Evolutionary conservation across 1,140 invertebrate species (phyloP), one percentile per base, ranked within the genome.

Genomic region (Neodiprion lecontei): DNA sequence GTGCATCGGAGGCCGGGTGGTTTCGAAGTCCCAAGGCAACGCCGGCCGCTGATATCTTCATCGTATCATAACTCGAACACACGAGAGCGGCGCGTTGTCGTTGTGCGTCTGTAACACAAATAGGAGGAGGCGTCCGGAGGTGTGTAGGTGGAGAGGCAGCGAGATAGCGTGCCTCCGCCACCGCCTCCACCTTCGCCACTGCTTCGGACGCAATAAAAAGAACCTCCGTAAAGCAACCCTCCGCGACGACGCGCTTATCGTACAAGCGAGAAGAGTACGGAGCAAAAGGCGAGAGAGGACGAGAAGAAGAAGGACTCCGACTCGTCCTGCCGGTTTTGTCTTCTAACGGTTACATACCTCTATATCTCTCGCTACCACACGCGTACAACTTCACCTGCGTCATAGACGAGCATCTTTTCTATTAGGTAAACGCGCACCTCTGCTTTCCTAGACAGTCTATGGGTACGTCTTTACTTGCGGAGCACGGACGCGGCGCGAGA

Each of bases 1-100:
- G 77, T 75, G 74, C 75, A 70, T 73, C 76, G 9, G 9, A 12
- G 28, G 28, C 28, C 28, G 28, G 28, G 28, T 40, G 5, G 28
- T 40, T 2, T 1, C 28, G 28, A 40, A 40, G 28, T 40, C 28
- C 28, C 28, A 40, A 40, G 2, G 53, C 53, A 61, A 14, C 53
- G 53, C 5, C 28, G 28, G 0, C 5, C 3, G 53, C 53, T 61
- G 53, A 61, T 61, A 61, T 61, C 53, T 61, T 61, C 53, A 61
- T 61, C 53, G 9, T 61, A 61, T 61, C 53, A 61, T 61, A 61
- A 61, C 53, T 61, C 53, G 53, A 61, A 61, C 53, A 17, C 11
- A 17, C 28, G 28, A 40, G 28, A 40, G 5, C n/a, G 9, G n/a
- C n/a, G 53, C 28, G 28, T 40, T 40, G 53, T 61, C n/a, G 53